A percentile compares a stretch with the other conserved stretches of the same genome.
Evolutionary conservation across 2,888 invertebrate genomes (phyloP).

Genomic region (Pristionchus maxplancki): DNA sequence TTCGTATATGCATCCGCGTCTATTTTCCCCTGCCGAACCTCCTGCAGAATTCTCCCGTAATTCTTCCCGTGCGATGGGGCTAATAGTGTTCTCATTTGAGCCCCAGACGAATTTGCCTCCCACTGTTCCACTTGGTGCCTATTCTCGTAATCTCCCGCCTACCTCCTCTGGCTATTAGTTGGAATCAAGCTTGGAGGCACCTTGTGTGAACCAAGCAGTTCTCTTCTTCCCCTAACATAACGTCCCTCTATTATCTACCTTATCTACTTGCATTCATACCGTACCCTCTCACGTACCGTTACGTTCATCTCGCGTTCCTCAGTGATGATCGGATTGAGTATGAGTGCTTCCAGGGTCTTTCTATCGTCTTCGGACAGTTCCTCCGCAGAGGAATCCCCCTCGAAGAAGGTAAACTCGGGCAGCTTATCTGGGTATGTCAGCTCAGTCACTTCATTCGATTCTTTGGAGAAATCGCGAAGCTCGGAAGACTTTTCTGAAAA

Average conservation of each 20-base stretch:
- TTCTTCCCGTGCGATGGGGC: neutral
- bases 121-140: neutral
- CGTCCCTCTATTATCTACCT: too few species aligned
- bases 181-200: too few species aligned
- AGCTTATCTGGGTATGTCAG: neutral
- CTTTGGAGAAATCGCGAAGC: neutral
- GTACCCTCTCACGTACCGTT: neutral
- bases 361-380: conserved; percentile 7
- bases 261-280: neutral
- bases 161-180: too few species aligned
- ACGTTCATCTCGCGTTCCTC: neutral
- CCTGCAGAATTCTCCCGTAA: neutral
- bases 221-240: neutral
- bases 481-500: conserved; percentile 1
- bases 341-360: conserved; percentile 38
- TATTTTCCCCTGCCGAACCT: neutral
- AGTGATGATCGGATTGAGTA: neutral
- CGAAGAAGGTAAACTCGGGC: neutral
- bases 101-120: neutral
- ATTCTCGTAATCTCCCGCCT: too few species aligned
- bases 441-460: neutral
- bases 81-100: neutral
- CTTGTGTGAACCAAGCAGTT: too few species aligned
- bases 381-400: conserved; percentile 19
- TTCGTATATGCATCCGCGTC: too few species aligned